These are phyloP conservation scores for Acipenser oxyrinchus DNA, from an alignment of 2,797 vertebrate genomes.

Conservation along the genomic window DNA sequence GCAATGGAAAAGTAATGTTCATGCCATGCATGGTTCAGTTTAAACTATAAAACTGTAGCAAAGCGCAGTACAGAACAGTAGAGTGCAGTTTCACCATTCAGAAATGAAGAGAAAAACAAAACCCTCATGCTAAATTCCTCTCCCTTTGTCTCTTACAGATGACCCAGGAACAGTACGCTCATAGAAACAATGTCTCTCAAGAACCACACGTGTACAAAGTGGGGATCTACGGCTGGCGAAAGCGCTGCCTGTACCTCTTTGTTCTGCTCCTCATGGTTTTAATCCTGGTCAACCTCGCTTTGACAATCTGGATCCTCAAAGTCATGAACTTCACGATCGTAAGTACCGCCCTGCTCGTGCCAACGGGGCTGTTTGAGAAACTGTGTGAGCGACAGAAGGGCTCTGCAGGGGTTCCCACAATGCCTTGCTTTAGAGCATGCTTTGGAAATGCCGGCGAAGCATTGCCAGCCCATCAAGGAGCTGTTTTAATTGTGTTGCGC, in stretches of 20 bases:
- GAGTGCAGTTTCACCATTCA: too few relatives aligned
- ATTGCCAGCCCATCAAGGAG: too few relatives aligned
- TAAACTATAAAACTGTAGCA: too few relatives aligned
- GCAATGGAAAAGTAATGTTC: too few relatives aligned
- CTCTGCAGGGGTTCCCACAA: too few relatives aligned
- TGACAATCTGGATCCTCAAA: constrained; percentile 99
- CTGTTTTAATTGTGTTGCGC: too few relatives aligned
- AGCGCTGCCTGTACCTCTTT: constrained; percentile 98
- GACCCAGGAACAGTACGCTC: constrained; percentile 95
- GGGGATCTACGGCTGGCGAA: constrained; percentile 98
- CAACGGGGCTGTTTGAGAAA: background rate
- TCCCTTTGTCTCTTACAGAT: constrained; percentile 66
- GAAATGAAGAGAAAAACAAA: too few relatives aligned
- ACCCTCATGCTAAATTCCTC: background rate
- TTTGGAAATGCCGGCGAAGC: too few relatives aligned
- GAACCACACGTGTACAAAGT: constrained; percentile 96
- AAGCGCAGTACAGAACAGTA: too few relatives aligned
- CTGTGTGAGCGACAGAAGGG: background rate
- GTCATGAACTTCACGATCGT: constrained; percentile 99
- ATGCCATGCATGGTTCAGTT: too few relatives aligned
- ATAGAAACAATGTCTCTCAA: constrained; percentile 88
- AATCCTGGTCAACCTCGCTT: constrained; percentile 95
- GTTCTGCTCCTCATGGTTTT: constrained; percentile 96
- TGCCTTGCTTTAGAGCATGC: too few relatives aligned
- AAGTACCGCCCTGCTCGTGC: constrained; percentile 51